These are phyloP conservation scores for Gambelia wislizenii DNA, from an alignment of 2,797 vertebrate species.

Conservation along the genomic window DNA sequence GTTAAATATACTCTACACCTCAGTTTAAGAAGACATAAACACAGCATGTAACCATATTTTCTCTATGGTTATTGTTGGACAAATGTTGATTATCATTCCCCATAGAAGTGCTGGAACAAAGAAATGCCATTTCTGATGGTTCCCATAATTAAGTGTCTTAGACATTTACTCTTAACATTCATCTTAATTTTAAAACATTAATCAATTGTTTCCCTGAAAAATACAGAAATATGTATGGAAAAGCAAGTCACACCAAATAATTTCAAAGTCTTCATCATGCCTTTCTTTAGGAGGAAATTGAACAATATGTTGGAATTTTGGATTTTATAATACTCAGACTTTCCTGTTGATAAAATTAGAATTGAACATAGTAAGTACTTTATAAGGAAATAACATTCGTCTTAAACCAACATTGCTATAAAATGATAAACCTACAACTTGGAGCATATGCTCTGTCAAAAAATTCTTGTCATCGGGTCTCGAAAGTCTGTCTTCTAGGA, in stretches of 20 bases:
- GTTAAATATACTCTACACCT: conserved; percentile 36
- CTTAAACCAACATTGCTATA: not conserved
- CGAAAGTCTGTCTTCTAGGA: too few relatives aligned
- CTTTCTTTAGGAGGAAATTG: conserved; percentile 75
- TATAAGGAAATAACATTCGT: not conserved
- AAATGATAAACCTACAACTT: not conserved
- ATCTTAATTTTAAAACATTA: not conserved
- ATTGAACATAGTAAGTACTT: conserved; percentile 22
- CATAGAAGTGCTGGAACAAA: not conserved
- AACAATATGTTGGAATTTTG: conserved; percentile 85
- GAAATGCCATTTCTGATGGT: conserved; percentile 7
- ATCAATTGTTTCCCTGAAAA: not conserved
- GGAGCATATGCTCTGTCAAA: not conserved
- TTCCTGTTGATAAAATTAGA: conserved; percentile 74
- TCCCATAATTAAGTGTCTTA: conserved; percentile 48
- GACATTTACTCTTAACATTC: not conserved
- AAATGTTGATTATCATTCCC: conserved; percentile 25
- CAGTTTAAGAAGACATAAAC: conserved; percentile 30
- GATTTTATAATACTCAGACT: conserved; percentile 81
- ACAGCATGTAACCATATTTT: conserved; percentile 34
- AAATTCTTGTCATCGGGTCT: too few relatives aligned
- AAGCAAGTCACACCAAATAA: not conserved
- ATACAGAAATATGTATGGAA: not conserved
- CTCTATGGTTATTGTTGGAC: conserved; percentile 44
- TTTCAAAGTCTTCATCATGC: not conserved